Evolutionary conservation across 2,113 vertebrate species (phyloP), one percentile per base, ranked within the genome.

Genomic region (Galemys pyrenaicus): DNA sequence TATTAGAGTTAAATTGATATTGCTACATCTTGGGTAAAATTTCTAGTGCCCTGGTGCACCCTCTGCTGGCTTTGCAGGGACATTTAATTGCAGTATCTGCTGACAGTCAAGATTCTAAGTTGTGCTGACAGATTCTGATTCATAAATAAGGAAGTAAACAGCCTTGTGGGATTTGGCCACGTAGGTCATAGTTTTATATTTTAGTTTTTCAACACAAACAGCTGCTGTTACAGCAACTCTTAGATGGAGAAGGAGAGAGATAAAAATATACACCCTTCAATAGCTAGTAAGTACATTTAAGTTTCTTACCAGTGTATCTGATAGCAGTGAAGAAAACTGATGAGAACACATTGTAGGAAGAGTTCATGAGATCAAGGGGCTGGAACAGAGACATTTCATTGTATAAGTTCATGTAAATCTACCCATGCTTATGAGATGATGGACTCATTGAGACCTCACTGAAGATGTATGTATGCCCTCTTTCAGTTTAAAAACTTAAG

Each of bases 131-230:
- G 84, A 93, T 96, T 95, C 64, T 95, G 91, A 92, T 97, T 95
- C 94, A 96, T 95, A 92, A 96, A 91, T 94, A 95, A 96, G 96
- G 95, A 97, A 97, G 83, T 96, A 93, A 96, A 96, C 71, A 87
- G 70, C 41, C 68, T 91, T 67, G 65, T 87, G 83, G 74, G 62
- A 96, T 92, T 94, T 95, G 89, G 65, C 91, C 95, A 96, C 4
- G 0, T 95, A 96, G 94, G 78, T 94, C 89, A 91, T 90, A 94
- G 91, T 96, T 95, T 96, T 94, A 87, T 95, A 87, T 96, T 96
- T 96, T 92, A 92, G 58, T 94, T 94, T 90, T 95, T 88, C 54
- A 94, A 94, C 70, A 83, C 60, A 94, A 92, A 88, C 56, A 91
- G 68, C 83, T 97, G 92, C 86, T 89, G 46, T 96, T 95, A 95